phyloP scores from a whole-genome alignment of 2,113 vertebrate species.

The Nothoprocta perdicaria region DNA sequence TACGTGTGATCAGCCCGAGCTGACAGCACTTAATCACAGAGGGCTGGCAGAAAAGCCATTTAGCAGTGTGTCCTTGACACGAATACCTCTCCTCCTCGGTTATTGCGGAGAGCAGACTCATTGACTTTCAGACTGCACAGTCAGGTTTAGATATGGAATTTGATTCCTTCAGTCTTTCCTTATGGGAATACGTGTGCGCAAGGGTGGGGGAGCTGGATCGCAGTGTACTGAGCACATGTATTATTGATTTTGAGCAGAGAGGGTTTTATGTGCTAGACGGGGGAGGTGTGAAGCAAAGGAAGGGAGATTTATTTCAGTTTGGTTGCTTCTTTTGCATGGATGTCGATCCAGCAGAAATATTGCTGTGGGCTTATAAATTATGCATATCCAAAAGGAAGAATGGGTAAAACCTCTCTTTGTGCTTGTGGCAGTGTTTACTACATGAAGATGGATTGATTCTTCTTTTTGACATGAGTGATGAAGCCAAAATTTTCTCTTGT shows the following conservation, averaged over 20 bases:
- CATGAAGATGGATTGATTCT: not conserved
- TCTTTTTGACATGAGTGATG: not conserved
- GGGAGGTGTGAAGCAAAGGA: not conserved
- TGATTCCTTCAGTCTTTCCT: not conserved
- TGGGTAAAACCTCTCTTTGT: constrained; percentile 50
- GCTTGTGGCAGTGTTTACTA: not conserved
- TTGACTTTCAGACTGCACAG: not conserved
- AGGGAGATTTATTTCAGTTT: not conserved
- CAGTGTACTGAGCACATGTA: not conserved
- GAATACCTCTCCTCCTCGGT: not conserved
- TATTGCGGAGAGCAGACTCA: not conserved
- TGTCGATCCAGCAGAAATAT: constrained; percentile 12
- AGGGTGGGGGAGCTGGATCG: not conserved
- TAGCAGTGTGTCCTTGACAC: not conserved
- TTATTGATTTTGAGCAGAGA: constrained; percentile 21
- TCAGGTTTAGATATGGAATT: not conserved
- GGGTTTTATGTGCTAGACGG: not conserved
- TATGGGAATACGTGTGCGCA: not conserved
- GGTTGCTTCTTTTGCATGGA: not conserved
- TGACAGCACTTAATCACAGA: not conserved
- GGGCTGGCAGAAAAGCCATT: not conserved
- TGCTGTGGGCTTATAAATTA: constrained; percentile 29
- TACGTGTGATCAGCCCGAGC: not conserved
- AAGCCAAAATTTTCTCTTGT: not conserved
- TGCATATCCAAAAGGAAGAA: not conserved